These are phyloP conservation scores for Varanus salvator DNA, from an alignment of 2,113 vertebrate genomes.

Conservation along the genomic window DNA sequence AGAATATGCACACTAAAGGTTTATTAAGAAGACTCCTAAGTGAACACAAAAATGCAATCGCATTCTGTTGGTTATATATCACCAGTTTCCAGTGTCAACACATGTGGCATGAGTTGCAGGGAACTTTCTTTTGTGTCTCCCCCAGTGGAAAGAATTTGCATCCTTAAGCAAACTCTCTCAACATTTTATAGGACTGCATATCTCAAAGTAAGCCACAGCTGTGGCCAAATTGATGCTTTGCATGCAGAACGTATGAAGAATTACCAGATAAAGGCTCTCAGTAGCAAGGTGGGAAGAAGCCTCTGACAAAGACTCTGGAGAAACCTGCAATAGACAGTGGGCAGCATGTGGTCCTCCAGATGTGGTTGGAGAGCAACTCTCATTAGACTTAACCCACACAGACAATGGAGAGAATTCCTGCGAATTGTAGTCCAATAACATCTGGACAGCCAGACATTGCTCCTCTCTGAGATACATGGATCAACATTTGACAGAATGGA, in stretches of 20 bases:
- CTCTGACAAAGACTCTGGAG: neutral
- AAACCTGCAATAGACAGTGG: neutral
- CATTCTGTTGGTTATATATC: neutral
- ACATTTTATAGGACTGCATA: neutral
- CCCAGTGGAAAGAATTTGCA: neutral
- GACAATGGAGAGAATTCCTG: too few relatives aligned
- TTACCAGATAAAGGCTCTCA: neutral
- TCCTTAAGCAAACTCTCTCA: neutral
- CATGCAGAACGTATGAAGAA: neutral
- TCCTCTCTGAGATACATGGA: neutral
- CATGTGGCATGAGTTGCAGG: neutral
- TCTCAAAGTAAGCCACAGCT: neutral
- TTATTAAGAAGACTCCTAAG: neutral
- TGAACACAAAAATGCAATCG: slow-evolving; percentile 4
- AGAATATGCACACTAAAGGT: neutral
- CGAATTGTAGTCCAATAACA: too few relatives aligned
- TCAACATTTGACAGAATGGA: neutral
- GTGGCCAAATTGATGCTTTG: neutral
- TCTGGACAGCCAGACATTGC: too few relatives aligned
- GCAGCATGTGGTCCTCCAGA: too few relatives aligned
- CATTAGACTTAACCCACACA: too few relatives aligned
- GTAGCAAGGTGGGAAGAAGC: neutral
- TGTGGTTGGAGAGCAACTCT: too few relatives aligned
- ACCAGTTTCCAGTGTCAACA: neutral
- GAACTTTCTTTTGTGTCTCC: neutral